A percentile compares a stretch with the other conserved stretches of the same genome.
Conservation (phyloP, 2,113 vertebrate genomes). For the Cyprinodon variegatus region DNA sequence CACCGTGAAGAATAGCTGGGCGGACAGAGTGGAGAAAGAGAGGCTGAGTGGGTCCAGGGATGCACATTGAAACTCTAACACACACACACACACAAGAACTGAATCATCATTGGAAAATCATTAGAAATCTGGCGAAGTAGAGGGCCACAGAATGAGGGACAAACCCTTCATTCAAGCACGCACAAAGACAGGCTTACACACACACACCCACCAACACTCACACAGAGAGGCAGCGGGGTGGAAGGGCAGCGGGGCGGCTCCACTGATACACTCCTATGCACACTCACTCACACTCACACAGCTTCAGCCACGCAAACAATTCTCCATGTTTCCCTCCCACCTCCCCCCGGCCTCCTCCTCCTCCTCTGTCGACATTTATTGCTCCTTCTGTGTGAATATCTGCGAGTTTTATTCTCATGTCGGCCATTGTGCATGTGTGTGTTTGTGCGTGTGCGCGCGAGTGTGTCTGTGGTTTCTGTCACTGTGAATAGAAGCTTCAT, state of each 20-base stretch:
- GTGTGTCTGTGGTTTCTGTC: slow-evolving; percentile 15
- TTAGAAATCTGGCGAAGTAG: slow-evolving; percentile 87
- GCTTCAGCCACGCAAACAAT: slow-evolving; percentile 50
- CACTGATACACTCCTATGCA: slow-evolving; percentile 45
- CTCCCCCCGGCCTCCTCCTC: slow-evolving; percentile 45
- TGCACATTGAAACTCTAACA: slow-evolving; percentile 33
- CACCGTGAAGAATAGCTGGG: slow-evolving; percentile 45
- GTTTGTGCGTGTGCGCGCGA: slow-evolving; percentile 25
- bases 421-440: slow-evolving; percentile 76
- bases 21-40: slow-evolving; percentile 16
- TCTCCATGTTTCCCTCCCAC: slow-evolving; percentile 53
- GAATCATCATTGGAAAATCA: slow-evolving; percentile 91
- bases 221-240: slow-evolving; percentile 68
- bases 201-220: slow-evolving; percentile 53
- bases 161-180: slow-evolving; percentile 78
- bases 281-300: slow-evolving; percentile 35
- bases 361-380: slow-evolving; percentile 76
- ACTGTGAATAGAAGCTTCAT: slow-evolving; percentile 65
- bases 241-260: slow-evolving; percentile 68
- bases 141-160: slow-evolving; percentile 86
- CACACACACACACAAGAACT: slow-evolving; percentile 62
- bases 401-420: slow-evolving; percentile 91
- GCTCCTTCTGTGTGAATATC: slow-evolving; percentile 89
- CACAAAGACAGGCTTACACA: slow-evolving; percentile 85
- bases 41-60: slow-evolving; percentile 35